Percentiles rank a stretch among this genome's conserved stretches.
These are phyloP conservation scores for Mus spicilegus DNA, from an alignment of 2,113 vertebrate genomes.

Conservation along the genomic window DNA sequence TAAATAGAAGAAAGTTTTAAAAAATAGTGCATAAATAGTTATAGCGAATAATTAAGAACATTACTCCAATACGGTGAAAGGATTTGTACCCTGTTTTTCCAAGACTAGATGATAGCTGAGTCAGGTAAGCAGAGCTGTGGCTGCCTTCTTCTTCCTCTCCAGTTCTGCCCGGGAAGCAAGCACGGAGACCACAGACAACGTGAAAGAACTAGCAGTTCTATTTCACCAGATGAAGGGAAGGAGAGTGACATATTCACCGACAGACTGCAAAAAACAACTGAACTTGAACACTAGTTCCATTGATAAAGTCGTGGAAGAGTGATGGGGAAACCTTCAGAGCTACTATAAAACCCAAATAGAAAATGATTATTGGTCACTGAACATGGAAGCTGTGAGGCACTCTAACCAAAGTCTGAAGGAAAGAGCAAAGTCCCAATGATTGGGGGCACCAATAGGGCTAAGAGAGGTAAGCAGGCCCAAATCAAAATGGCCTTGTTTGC, in stretches of 20 bases:
- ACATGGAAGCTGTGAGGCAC: too few species aligned
- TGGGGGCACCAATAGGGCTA: not conserved
- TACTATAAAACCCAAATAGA: not conserved
- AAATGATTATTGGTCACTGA: not conserved
- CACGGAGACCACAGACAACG: not conserved
- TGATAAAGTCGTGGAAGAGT: not conserved
- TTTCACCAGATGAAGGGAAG: too few species aligned
- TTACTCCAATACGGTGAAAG: slow-evolving; percentile 15
- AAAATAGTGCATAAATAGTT: slow-evolving; percentile 28
- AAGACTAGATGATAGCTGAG: not conserved
- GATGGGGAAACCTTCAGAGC: not conserved
- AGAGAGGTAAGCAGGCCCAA: not conserved
- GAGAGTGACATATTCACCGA: not conserved
- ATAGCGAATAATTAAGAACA: not conserved
- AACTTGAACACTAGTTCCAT: not conserved
- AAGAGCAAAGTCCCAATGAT: not conserved
- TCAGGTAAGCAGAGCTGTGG: not conserved
- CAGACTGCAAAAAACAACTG: not conserved
- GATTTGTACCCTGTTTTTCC: not conserved
- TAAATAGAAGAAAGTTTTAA: slow-evolving; percentile 21
- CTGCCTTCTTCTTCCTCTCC: not conserved
- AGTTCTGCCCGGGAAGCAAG: not conserved
- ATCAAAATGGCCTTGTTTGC: not conserved
- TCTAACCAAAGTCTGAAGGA: not conserved
- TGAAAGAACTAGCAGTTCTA: not conserved